These are phyloP conservation scores for Corythornis vintsioides DNA, from an alignment of 2,113 vertebrate species.

Conservation along the genomic window DNA sequence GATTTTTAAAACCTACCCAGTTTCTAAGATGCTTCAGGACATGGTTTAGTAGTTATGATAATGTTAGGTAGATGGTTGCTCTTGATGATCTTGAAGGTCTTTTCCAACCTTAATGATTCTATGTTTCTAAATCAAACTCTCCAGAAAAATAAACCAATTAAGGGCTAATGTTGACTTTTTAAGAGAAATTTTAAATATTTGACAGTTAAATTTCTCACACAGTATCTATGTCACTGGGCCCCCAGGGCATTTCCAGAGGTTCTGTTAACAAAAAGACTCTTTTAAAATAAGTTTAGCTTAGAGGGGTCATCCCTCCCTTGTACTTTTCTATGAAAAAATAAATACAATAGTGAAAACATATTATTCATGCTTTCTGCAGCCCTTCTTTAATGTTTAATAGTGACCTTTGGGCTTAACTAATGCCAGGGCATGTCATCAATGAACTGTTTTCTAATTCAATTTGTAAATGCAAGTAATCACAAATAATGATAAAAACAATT, in stretches of 20 bases:
- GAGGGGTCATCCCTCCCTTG: not conserved
- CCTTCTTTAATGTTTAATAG: constrained; percentile 1
- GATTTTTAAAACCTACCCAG: not conserved
- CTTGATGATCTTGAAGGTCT: too few species aligned
- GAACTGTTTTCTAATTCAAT: constrained; percentile 43
- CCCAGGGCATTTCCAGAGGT: not conserved
- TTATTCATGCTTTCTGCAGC: not conserved
- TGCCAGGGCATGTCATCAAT: constrained; percentile 4
- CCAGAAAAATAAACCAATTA: not conserved
- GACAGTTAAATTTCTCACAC: not conserved
- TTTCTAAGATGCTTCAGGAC: not conserved
- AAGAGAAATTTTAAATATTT: not conserved
- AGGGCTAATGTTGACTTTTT: not conserved
- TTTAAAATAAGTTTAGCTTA: not conserved
- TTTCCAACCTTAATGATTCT: too few species aligned
- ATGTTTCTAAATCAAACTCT: not conserved
- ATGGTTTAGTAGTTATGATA: too few species aligned
- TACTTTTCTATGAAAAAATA: not conserved
- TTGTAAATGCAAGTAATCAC: constrained; percentile 26
- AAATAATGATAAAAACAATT: constrained; percentile 49
- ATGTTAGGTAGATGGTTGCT: too few species aligned
- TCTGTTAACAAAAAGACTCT: not conserved
- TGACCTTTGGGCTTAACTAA: constrained; percentile 32
- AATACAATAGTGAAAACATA: not conserved
- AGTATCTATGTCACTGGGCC: not conserved